Conservation (phyloP, 2,113 vertebrate species). For the Cochlearius cochlearius region DNA sequence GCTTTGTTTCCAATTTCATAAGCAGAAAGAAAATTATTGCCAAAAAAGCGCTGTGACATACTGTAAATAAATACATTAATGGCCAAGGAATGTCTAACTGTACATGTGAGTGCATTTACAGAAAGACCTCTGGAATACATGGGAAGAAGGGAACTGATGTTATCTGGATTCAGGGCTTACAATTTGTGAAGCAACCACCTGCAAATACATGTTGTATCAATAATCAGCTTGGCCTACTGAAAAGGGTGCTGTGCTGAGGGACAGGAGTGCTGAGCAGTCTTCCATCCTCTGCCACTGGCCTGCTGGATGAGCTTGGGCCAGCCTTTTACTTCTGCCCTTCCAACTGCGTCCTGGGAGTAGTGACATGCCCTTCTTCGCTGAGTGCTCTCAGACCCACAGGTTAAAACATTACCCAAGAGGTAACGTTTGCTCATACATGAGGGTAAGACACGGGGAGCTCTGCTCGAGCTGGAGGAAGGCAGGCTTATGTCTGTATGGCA, state of each 20-base stretch:
- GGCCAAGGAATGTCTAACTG: not conserved
- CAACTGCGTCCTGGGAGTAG: not conserved
- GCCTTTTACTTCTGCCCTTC: not conserved
- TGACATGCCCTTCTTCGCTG: not conserved
- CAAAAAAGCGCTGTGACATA: not conserved
- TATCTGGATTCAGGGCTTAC: not conserved
- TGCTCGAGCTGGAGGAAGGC: not conserved
- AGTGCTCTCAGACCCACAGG: not conserved
- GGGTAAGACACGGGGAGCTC: not conserved
- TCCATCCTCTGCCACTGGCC: not conserved
- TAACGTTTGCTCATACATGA: not conserved
- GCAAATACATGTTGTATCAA: not conserved
- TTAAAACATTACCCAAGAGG: not conserved
- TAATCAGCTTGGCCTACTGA: not conserved
- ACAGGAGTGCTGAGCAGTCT: not conserved
- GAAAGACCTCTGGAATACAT: not conserved
- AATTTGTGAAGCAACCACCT: not conserved
- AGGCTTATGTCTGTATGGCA: not conserved
- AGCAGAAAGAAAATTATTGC: not conserved
- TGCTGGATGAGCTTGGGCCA: not conserved
- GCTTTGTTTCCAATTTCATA: not conserved
- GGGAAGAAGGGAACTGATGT: not conserved
- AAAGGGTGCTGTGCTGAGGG: not conserved
- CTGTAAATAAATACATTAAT: not conserved
- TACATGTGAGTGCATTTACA: not conserved